These are phyloP conservation scores for Hyaena hyaena DNA, from an alignment of 2,113 vertebrate species.

Conservation along the genomic window DNA sequence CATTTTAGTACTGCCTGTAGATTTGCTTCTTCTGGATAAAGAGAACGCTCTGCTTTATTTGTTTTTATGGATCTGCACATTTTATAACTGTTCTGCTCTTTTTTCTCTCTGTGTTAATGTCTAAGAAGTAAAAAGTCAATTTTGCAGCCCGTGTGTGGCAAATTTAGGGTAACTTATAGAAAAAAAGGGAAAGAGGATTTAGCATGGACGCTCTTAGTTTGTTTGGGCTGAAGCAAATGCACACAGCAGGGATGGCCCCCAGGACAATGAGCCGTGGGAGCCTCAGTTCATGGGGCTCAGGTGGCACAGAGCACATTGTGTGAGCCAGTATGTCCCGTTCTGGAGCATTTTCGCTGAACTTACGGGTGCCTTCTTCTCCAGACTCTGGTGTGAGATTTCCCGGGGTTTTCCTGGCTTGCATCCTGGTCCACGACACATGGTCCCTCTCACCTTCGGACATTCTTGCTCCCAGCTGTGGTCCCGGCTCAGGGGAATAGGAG, in stretches of 20 bases:
- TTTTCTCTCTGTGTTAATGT: constrained; percentile 29
- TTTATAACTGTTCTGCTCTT: constrained; percentile 25
- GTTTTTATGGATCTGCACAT: constrained; percentile 23
- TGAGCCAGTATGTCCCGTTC: rapidly evolving
- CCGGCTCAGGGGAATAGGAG: not conserved
- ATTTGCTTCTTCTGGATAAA: not conserved
- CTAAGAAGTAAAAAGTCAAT: constrained; percentile 8
- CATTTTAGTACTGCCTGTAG: not conserved
- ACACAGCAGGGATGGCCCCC: not conserved
- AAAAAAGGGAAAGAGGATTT: not conserved
- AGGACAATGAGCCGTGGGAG: rapidly evolving
- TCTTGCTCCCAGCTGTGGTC: not conserved
- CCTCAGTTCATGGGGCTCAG: rapidly evolving
- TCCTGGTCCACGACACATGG: rapidly evolving
- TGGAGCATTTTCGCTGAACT: rapidly evolving
- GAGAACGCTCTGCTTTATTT: constrained; percentile 47
- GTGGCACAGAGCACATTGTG: rapidly evolving
- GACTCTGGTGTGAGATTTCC: rapidly evolving
- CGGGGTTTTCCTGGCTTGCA: not conserved
- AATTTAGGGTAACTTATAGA: not conserved
- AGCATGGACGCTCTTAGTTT: not conserved
- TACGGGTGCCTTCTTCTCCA: not conserved
- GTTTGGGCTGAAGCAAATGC: not conserved
- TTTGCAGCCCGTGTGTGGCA: not conserved
- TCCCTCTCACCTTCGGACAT: too few species aligned